These are phyloP conservation scores for Trilocha varians DNA, from an alignment of 2,888 invertebrate genomes.

Conservation along the genomic window DNA sequence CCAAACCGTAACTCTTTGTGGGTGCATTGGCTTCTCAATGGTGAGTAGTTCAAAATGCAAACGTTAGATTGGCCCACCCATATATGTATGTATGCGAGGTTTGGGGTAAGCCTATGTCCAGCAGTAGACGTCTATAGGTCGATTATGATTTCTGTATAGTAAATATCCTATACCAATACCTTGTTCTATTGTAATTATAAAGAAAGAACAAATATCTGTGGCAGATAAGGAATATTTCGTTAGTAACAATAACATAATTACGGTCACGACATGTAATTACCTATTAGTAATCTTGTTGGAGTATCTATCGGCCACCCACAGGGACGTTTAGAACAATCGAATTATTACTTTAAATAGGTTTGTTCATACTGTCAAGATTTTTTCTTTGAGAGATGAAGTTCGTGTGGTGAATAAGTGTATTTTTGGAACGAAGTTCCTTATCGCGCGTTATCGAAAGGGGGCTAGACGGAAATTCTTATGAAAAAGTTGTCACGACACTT, in stretches of 20 bases:
- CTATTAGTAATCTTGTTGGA: conserved; percentile 35
- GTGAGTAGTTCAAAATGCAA: no score
- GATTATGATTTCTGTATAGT: background rate
- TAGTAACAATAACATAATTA: conserved; percentile 25
- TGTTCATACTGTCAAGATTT: no score
- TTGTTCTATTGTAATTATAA: background rate
- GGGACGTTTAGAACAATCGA: conserved; percentile 49
- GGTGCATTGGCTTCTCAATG: no score
- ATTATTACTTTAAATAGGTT: conserved; percentile 22
- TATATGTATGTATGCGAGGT: no score
- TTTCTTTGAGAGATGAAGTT: no score
- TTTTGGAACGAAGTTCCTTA: no score
- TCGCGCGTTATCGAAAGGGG: no score
- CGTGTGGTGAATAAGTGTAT: no score
- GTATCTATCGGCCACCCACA: conserved; percentile 49
- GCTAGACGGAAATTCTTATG: no score
- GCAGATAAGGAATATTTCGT: conserved; percentile 11
- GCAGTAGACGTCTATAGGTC: background rate
- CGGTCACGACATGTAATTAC: conserved; percentile 37
- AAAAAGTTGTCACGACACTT: no score
- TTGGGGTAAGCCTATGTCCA: background rate
- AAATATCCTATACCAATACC: background rate
- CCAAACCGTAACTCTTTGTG: no score
- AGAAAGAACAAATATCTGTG: background rate
- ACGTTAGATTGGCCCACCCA: no score